Base-by-base conservation (phyloP, 2,888 invertebrate species). In the Drosophila pseudotakahashii region DNA sequence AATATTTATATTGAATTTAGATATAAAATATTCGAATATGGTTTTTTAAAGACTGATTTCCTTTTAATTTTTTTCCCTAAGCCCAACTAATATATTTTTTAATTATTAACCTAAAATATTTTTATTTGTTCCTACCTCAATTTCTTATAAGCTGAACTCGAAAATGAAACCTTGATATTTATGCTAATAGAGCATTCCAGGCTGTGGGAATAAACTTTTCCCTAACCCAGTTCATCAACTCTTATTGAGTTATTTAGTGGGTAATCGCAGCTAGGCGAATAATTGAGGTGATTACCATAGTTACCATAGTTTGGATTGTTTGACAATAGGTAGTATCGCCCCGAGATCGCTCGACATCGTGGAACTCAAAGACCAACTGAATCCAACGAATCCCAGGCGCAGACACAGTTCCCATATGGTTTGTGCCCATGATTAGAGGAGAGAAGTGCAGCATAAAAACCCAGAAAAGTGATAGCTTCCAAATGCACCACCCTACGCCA, bases 381-480 rank as follows among this genome's bases (percentile, higher is more conserved):
- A 26, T 26, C 48, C n/a, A 13, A 5, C 10, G 47, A 52, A 44
- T 50, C 54, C 42, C 64, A 55, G 50, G 44, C 48, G 41, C 48
- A 69, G 67, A 48, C 69, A 52, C 69, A 67, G 67, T 69, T 69
- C 69, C 58, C 69, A 69, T 58, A 47, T 55, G 64, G 62, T 34
- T 34, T 39, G 48, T 34, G 62, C 51, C 58, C 69, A 58, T 39
- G 67, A 67, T 59, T 58, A 42, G 36, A 39, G 41, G 26, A 26
- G 26, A 26, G 26, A 50, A 32, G 60, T 42, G 66, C 42, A 62
- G 62, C 54, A 62, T 54, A 30, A 67, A 71, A 55, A 52, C 72
- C 72, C 72, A 73, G 73, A 73, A 73, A 73, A 73, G 64, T 66
- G 73, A 73, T 66, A 72, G 66, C 60, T 50, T 41, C 32, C 47